Percentiles rank a stretch among this genome's conserved stretches.
Evolutionary conservation across 2,888 invertebrate species (phyloP).

Genomic region (Schrankia costaestrigalis): DNA sequence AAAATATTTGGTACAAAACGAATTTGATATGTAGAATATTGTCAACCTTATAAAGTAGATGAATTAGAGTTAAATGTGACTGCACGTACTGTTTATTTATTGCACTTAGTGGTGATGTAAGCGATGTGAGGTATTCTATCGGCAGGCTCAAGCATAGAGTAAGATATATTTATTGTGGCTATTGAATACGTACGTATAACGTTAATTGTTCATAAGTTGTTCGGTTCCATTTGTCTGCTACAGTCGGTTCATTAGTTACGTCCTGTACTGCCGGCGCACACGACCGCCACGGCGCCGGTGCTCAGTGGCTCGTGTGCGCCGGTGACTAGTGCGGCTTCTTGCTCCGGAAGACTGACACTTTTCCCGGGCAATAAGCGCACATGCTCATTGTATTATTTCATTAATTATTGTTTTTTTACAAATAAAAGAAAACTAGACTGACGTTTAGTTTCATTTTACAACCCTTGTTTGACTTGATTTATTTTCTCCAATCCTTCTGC

Average conservation of each 20-base stretch:
- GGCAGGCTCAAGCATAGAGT: slow-evolving; percentile 49
- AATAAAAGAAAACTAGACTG: slow-evolving; percentile 78
- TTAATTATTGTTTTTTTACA: slow-evolving; percentile 72
- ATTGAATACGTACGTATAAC: slow-evolving; percentile 11
- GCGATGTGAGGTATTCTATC: slow-evolving; percentile 28
- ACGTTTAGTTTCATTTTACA: slow-evolving; percentile 43
- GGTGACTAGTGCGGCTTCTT: slow-evolving; percentile 59
- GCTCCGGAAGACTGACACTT: slow-evolving; percentile 78
- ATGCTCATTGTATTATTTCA: slow-evolving; percentile 72
- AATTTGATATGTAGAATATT: slow-evolving; percentile 59
- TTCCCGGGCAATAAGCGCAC: slow-evolving; percentile 78
- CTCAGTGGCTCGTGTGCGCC: slow-evolving; percentile 16
- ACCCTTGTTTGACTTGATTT: no score
- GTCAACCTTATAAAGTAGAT: slow-evolving; percentile 52
- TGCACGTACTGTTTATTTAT: slow-evolving; percentile 63
- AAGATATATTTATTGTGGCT: slow-evolving; percentile 39
- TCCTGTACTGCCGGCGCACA: slow-evolving; percentile 24
- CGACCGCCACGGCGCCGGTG: slow-evolving; percentile 4
- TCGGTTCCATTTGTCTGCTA: slow-evolving; percentile 29
- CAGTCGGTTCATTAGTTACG: slow-evolving; percentile 35
- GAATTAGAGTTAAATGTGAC: slow-evolving; percentile 57
- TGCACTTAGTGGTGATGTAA: slow-evolving; percentile 50
- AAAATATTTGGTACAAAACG: slow-evolving; percentile 70
- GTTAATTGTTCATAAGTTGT: slow-evolving; percentile 25
- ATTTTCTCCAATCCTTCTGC: no score